A percentile compares a stretch with the other conserved stretches of the same genome.
phyloP scores from a whole-genome alignment of 2,113 vertebrate genomes.

The mouse (Mus musculus) region DNA sequence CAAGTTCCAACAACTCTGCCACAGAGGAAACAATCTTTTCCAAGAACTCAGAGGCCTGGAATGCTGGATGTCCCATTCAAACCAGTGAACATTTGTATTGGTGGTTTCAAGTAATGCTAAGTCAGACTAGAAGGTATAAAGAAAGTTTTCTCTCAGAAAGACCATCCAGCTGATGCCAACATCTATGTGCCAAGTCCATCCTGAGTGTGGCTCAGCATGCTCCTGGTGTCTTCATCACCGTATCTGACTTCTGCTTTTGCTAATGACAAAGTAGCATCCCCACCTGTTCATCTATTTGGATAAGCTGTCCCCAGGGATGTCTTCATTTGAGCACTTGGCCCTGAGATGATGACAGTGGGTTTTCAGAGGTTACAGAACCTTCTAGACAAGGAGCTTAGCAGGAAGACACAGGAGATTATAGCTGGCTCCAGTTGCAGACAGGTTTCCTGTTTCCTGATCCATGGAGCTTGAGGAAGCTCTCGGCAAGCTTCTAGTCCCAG shows the following conservation, averaged over 20 bases:
- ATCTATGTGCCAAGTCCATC: neutral
- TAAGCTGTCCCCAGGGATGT: neutral
- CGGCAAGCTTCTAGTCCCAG: neutral
- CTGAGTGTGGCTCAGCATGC: neutral
- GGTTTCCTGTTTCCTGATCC: neutral
- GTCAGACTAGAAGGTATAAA: neutral
- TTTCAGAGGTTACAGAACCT: neutral
- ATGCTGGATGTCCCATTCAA: neutral
- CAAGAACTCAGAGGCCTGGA: neutral
- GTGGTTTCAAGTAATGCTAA: neutral
- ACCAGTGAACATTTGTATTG: neutral
- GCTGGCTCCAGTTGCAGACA: neutral
- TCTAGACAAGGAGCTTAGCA: neutral
- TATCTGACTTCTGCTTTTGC: neutral
- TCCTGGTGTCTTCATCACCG: neutral
- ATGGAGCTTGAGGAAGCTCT: neutral
- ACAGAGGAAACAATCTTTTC: neutral
- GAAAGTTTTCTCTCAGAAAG: neutral
- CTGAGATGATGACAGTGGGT: neutral
- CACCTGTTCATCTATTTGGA: neutral
- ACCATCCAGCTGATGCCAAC: neutral
- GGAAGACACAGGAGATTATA: neutral
- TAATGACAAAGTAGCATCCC: neutral
- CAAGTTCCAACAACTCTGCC: slow-evolving; percentile 23
- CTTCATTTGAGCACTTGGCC: neutral